Evolutionary conservation across 2,888 invertebrate genomes (phyloP).

Genomic region (Leptinotarsa rubiginosa): DNA sequence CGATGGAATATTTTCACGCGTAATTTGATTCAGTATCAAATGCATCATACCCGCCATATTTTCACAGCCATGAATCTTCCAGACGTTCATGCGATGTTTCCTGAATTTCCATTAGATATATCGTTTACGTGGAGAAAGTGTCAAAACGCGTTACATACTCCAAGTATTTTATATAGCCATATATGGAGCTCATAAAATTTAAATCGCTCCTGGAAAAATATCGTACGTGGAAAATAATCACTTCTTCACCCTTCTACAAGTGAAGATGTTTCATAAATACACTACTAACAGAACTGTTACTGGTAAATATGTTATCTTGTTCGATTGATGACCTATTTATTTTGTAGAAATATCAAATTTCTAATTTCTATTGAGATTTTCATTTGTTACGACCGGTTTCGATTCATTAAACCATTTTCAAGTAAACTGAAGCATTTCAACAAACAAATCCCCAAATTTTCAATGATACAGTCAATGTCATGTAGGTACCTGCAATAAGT

Average conservation of each 20-base stretch:
- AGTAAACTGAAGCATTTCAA: too few relatives aligned
- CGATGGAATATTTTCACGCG: conserved; percentile 36
- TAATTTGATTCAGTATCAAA: conserved; percentile 38
- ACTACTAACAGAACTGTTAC: too few relatives aligned
- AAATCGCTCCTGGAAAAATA: conserved; percentile 26
- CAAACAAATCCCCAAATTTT: too few relatives aligned
- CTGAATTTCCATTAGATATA: conserved; percentile 47
- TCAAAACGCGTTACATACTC: conserved; percentile 54
- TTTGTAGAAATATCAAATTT: too few relatives aligned
- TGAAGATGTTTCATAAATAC: background rate
- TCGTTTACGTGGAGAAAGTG: conserved; percentile 54
- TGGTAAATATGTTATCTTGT: too few relatives aligned
- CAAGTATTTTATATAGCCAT: conserved; percentile 49
- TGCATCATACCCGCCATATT: conserved; percentile 35
- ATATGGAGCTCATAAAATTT: conserved; percentile 47
- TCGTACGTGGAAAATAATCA: background rate
- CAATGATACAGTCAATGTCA: too few relatives aligned
- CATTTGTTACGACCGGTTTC: too few relatives aligned
- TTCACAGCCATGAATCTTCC: conserved; percentile 37
- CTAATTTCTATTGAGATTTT: too few relatives aligned
- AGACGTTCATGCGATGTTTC: conserved; percentile 29
- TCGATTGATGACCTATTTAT: too few relatives aligned
- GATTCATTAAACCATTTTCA: too few relatives aligned
- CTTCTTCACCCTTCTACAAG: background rate
- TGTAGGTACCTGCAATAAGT: too few relatives aligned